Evolutionary conservation across 2,113 vertebrate genomes (phyloP), one percentile per base, ranked within the genome.

Genomic region (Lampris incognitus): DNA sequence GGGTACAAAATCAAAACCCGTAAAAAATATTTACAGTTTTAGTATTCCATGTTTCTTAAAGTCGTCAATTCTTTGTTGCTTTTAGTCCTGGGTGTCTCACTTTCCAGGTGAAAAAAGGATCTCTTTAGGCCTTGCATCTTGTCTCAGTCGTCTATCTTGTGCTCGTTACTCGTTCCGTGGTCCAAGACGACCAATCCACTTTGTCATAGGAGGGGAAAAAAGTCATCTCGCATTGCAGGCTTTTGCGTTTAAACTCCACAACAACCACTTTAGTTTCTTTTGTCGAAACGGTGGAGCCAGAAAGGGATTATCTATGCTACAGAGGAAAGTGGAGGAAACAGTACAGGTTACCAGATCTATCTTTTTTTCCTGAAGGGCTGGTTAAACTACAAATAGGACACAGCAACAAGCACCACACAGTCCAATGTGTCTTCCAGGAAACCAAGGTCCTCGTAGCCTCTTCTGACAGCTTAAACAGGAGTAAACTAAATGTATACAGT

Each of bases 11-110:
- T 58, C 60, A 65, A 69, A 86, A 72, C 58, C 57, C 61, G 66
- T 90, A 90, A 44, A 90, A 91, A 83, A 83, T 11, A 83, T 52
- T 51, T 78, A 87, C 63, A 71, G 75, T 66, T 74, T 38, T 75
- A 2, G 64, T 76, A 67, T 78, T 76, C 48, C 60, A 74, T 63
- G 44, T 78, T 81, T 70, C n/a, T 54, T 71, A 48, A 52, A 58
- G 54, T 55, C 40, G 56, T 56, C 77, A 9, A 44, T 76, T 42
- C 41, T 55, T 60, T 52, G 56, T 60, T 50, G 58, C 50, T 41
- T 66, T 77, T 50, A n/a, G 2, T 36, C 69, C 37, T n/a, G 4
- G n/a, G 3, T 38, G 6, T 82, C 68, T 51, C 69, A 54, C 11
- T 58, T 79, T 39, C 61, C 13, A 54, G 54, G 49, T 76, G 57